Conservation (phyloP, 1,140 invertebrate species). For the Drosophila santomea region DNA sequence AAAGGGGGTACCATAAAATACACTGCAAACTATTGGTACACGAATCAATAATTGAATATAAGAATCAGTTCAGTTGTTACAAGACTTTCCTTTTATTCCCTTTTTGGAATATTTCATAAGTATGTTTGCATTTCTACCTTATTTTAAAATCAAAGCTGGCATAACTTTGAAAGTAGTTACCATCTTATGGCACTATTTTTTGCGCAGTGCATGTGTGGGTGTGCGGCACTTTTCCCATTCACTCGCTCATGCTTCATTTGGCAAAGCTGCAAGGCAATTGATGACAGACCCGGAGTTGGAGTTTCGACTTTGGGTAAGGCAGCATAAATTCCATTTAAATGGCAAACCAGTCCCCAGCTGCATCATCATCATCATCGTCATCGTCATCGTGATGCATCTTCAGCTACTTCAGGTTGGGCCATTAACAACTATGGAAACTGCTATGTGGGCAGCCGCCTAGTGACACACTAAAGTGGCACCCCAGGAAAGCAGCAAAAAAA, state of each 20-base stretch:
- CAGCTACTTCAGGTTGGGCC: constrained; percentile 44
- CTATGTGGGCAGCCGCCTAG: constrained; percentile 76
- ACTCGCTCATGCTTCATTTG: constrained; percentile 69
- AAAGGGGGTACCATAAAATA: neutral
- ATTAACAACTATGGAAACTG: constrained; percentile 71
- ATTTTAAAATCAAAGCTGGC: too few relatives aligned
- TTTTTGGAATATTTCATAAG: too few relatives aligned
- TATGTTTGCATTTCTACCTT: too few relatives aligned
- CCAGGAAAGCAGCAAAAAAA: constrained; percentile 31
- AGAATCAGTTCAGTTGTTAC: too few relatives aligned
- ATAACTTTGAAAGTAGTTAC: neutral
- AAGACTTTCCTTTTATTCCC: too few relatives aligned
- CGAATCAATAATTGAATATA: neutral
- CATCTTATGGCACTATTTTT: constrained; percentile 7
- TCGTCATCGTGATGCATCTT: constrained; percentile 52
- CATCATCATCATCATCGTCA: constrained; percentile 27
- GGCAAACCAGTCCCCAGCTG: constrained; percentile 58
- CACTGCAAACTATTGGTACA: neutral
- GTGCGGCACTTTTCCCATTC: constrained; percentile 26
- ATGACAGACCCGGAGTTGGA: constrained; percentile 55
- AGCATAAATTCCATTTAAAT: constrained; percentile 81
- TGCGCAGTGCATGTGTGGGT: constrained; percentile 7
- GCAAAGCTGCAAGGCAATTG: constrained; percentile 57
- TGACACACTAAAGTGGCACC: constrained; percentile 74
- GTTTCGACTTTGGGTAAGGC: constrained; percentile 58